Percentiles rank a stretch among this genome's conserved stretches.
phyloP scores from a whole-genome alignment of 2,113 vertebrate genomes.

The Parotia lawesii region DNA sequence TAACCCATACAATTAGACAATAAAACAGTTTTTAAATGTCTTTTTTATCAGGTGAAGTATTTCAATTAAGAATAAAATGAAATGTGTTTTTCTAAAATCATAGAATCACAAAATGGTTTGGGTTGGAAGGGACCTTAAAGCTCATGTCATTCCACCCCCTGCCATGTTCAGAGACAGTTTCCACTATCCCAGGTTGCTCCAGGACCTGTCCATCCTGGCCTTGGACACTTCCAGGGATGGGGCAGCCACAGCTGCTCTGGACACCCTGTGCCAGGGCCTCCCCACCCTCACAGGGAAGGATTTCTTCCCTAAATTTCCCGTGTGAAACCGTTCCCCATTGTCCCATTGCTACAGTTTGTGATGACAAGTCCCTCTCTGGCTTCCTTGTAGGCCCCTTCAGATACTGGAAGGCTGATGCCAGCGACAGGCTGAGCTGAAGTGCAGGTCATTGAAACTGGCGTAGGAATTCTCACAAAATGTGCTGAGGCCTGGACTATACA shows the following conservation, averaged over 20 bases:
- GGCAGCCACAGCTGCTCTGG: background rate
- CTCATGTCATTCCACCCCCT: background rate
- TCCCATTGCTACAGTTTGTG: background rate
- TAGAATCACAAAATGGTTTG: background rate
- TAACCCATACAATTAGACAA: background rate
- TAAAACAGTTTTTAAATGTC: background rate
- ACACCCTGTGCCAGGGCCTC: background rate
- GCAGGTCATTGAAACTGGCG: background rate
- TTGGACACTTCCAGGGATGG: background rate
- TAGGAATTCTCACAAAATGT: background rate
- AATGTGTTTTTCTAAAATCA: background rate
- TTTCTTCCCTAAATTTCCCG: background rate
- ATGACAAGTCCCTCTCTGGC: background rate
- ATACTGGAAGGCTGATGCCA: background rate
- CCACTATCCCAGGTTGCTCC: rapidly evolving
- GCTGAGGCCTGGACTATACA: background rate
- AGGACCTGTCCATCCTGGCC: rapidly evolving
- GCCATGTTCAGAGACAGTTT: background rate
- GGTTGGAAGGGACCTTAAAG: background rate
- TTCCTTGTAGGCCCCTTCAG: background rate
- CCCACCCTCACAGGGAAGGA: rapidly evolving
- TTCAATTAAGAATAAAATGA: background rate
- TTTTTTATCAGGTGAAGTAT: background rate
- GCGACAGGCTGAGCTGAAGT: background rate
- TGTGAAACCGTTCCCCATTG: background rate